A percentile compares a stretch with the other conserved stretches of the same genome.
Evolutionary conservation across 1,140 invertebrate genomes (phyloP).

Genomic region (Macrocentrus cingulum): DNA sequence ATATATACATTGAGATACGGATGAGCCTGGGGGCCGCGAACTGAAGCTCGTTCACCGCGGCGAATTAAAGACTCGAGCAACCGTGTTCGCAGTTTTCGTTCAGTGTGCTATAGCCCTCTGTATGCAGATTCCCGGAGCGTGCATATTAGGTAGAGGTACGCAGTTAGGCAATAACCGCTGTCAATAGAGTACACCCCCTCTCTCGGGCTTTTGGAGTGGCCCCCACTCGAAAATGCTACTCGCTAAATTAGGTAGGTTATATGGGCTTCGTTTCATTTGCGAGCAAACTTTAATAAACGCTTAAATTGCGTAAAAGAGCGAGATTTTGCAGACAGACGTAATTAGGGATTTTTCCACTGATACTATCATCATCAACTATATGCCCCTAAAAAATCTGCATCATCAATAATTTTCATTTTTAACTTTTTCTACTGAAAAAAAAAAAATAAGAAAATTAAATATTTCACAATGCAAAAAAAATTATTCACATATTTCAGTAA

Average conservation of each 20-base stretch:
- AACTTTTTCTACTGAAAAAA: too few species aligned
- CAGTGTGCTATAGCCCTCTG: conserved; percentile 25
- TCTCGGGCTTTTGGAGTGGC: conserved; percentile 34
- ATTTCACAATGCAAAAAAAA: background rate
- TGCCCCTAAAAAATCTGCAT: too few species aligned
- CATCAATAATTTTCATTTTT: too few species aligned
- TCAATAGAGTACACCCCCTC: conserved; percentile 48
- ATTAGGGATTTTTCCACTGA: conserved; percentile 20
- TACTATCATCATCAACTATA: too few species aligned
- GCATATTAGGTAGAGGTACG: conserved; percentile 61
- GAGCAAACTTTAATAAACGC: conserved; percentile 62
- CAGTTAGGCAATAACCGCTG: conserved; percentile 62
- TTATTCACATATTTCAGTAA: too few species aligned
- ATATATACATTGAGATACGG: too few species aligned
- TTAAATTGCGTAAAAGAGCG: conserved; percentile 62
- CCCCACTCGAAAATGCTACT: conserved; percentile 59
- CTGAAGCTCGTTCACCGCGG: conserved; percentile 28
- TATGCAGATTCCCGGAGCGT: conserved; percentile 33
- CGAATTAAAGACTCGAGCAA: conserved; percentile 32
- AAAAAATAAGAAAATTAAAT: too few species aligned
- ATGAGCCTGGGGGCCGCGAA: conserved; percentile 13
- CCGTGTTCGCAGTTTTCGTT: conserved; percentile 38
- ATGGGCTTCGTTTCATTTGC: conserved; percentile 62
- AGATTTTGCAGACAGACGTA: conserved; percentile 57
- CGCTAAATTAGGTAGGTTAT: conserved; percentile 63